phyloP scores from a whole-genome alignment of 2,888 invertebrate species.

The Fragum whitleyi region DNA sequence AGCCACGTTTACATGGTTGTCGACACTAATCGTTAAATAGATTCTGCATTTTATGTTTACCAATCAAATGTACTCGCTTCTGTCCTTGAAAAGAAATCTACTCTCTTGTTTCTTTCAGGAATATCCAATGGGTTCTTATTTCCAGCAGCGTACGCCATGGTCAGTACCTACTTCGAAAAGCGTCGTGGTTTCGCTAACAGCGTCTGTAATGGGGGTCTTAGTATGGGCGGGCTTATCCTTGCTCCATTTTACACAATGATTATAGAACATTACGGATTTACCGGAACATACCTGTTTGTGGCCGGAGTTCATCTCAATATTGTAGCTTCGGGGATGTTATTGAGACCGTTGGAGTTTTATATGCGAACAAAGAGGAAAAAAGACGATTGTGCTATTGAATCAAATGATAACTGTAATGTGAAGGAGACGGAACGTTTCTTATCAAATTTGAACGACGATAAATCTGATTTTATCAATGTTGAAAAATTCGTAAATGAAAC shows the following conservation, averaged over 20 bases:
- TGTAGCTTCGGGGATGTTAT: conserved; percentile 22
- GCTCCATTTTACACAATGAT: conserved; percentile 48
- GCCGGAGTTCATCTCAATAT: conserved; percentile 48
- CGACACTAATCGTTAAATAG: too few relatives aligned
- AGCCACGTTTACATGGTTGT: too few relatives aligned
- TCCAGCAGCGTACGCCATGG: conserved; percentile 24
- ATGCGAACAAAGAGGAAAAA: neutral
- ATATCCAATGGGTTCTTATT: conserved; percentile 32
- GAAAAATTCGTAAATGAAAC: conserved; percentile 26
- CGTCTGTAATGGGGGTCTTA: conserved; percentile 31
- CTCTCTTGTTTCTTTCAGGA: conserved; percentile 31
- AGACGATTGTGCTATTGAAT: too few relatives aligned
- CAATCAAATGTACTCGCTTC: too few relatives aligned
- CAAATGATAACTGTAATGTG: too few relatives aligned
- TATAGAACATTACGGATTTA: conserved; percentile 45
- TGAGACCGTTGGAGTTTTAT: conserved; percentile 42
- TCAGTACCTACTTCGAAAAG: conserved; percentile 47
- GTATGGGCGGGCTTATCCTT: conserved; percentile 45
- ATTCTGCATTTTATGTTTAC: too few relatives aligned
- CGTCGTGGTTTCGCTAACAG: conserved; percentile 50
- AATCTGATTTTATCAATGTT: too few relatives aligned
- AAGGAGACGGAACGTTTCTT: neutral
- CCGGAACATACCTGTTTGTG: conserved; percentile 42
- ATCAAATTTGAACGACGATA: neutral
- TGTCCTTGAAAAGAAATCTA: too few relatives aligned